Evolutionary conservation across 2,113 vertebrate species (phyloP), one percentile per base, ranked within the genome.

Genomic region (Carassius auratus): DNA sequence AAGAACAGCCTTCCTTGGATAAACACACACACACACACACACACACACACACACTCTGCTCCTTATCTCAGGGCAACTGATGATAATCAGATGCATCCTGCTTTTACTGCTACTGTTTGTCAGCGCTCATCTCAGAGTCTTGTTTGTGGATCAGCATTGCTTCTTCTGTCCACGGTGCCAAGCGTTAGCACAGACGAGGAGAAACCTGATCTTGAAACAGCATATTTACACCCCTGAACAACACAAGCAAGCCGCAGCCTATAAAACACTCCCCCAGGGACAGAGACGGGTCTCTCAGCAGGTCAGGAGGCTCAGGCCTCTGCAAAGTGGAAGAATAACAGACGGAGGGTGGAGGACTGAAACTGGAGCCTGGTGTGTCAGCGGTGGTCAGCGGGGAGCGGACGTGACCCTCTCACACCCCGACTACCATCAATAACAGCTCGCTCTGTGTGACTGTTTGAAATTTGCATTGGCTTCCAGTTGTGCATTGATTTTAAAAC

Each of bases 251-350:
- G n/a, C n/a, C 94, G 93, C 87, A 93, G 84, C 69, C 93, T 94
- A 95, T 96, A 95, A 97, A 96, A 96, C 92, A 94, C 95, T 92
- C 91, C 93, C 88, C 87, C 85, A 88, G 90, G 89, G 95, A 93
- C 92, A 93, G 92, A 90, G 90, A 95, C 91, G 93, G 93, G 89
- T 93, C 93, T 88, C 89, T 74, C 86, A 79, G 90, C 94, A 36
- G 96, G 95, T 96, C 94, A 95, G 81, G 79, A 87, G 88, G 96
- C 96, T 96, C 95, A 96, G 91, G 90, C 90, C 92, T 94, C 92
- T 93, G 95, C 95, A 96, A 97, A 96, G 96, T 95, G 94, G 93
- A 96, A 97, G 93, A 96, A 97, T 95, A 96, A 96, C 92, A 96
- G 93, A 93, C 89, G 86, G 85, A 30, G 81, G 87, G 87, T 87